Percentiles rank a stretch among this genome's conserved stretches.
Evolutionary conservation across 2,888 invertebrate species (phyloP).

Genomic region (Agonopterix heracliana): DNA sequence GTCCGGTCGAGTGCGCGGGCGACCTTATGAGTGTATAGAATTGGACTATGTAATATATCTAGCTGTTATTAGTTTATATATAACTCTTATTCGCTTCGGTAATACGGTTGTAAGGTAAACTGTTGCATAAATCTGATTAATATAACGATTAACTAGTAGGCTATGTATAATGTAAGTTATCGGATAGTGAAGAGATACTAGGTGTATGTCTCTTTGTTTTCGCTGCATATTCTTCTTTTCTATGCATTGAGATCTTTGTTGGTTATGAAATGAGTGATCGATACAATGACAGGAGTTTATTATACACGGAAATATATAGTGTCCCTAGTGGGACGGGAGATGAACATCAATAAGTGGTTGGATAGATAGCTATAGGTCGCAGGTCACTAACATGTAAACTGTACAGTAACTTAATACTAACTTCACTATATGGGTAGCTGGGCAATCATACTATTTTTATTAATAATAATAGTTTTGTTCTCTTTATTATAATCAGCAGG

Average conservation of each 20-base stretch:
- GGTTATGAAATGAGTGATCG: background rate
- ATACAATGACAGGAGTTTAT: background rate
- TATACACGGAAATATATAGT: background rate
- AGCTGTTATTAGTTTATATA: slow-evolving; percentile 48
- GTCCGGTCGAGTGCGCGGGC: background rate
- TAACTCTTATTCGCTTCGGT: slow-evolving; percentile 63
- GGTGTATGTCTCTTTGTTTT: slow-evolving; percentile 38
- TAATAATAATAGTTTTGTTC: slow-evolving; percentile 54
- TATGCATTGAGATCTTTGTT: slow-evolving; percentile 29
- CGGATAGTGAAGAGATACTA: slow-evolving; percentile 52
- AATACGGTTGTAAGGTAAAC: slow-evolving; percentile 63
- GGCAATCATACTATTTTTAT: slow-evolving; percentile 69
- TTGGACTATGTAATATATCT: slow-evolving; percentile 41
- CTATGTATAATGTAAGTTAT: slow-evolving; percentile 51
- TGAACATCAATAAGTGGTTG: slow-evolving; percentile 46
- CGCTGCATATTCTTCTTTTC: slow-evolving; percentile 32
- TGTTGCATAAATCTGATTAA: slow-evolving; percentile 72
- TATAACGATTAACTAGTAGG: slow-evolving; percentile 60
- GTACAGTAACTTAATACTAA: slow-evolving; percentile 72
- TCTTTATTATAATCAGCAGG: slow-evolving; percentile 48
- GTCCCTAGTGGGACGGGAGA: slow-evolving; percentile 34
- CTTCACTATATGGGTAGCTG: slow-evolving; percentile 72
- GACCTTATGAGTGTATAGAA: slow-evolving; percentile 9
- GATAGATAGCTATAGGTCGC: slow-evolving; percentile 58
- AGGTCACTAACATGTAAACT: slow-evolving; percentile 55